Evolutionary conservation across 35 echinoderm and acorn worm genomes (phyloP), one percentile per base, ranked within the genome.

Genomic region (Strongylocentrotus purpuratus): DNA sequence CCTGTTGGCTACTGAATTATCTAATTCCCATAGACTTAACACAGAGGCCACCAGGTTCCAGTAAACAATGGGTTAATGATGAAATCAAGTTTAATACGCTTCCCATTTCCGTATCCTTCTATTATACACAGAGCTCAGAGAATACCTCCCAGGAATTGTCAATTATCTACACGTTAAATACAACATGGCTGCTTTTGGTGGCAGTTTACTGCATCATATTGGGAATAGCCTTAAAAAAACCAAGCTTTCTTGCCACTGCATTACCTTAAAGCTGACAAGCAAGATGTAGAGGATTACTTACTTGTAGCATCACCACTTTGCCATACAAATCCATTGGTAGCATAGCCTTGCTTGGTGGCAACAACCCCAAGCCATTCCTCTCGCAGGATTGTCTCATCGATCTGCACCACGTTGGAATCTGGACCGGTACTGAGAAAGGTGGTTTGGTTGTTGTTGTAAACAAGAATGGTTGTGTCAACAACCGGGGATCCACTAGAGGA

Each of bases 241-340:
- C 7, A 18, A 28, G 6, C 61, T 70, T 70, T 70, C 61, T 22
- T 28, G 17, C 2, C 17, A 20, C 18, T 70, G 61, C 18, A 70
- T 20, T 65, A 65, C 0, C 0, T 65, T 9, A 65, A 0, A 65
- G 60, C 15, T 70, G 20, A 25, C 18, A 70, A 70, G 4, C 12
- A 7, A 25, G 25, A 28, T 28, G 28, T 9, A 78, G 22, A 78
- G 25, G 20, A 28, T 78, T 45, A 41, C 87, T 89, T 89, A 89
- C 87, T 41, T 15, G 31, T 46, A n/a, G 33, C 87, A 89, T 89
- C 87, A 18, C 87, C 87, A 89, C 17, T 17, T 31, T 89, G 87
- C 87, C 87, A 89, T 10, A 41, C 7, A 31, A 89, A 89, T 33
- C 87, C 87, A 89, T 89, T 89, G 32, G 87, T 46, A 41, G 87